These are phyloP conservation scores for Amitus sp. DNA, from an alignment of 2,888 invertebrate genomes.

Conservation along the genomic window DNA sequence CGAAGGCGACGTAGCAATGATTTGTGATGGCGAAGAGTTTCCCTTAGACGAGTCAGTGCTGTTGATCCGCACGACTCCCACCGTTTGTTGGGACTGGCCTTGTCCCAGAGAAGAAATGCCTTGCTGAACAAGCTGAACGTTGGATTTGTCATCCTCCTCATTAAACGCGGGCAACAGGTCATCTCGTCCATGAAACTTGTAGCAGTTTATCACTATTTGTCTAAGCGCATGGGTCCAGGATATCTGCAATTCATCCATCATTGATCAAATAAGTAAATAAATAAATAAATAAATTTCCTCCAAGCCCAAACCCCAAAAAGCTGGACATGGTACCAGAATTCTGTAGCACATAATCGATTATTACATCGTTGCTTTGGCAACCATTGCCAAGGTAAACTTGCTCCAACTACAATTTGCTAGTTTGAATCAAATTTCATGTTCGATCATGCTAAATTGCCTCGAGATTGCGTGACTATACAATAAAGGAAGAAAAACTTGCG, in stretches of 20 bases:
- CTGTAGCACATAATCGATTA: too few species aligned
- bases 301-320: too few species aligned
- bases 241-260: too few species aligned
- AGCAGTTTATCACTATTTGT: conserved; percentile 97
- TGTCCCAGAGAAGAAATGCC: conserved; percentile 59
- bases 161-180: conserved; percentile 94
- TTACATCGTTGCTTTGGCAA: too few species aligned
- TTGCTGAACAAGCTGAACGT: conserved; percentile 69
- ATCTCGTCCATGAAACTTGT: conserved; percentile 96
- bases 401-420: too few species aligned
- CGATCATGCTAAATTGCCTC: too few species aligned
- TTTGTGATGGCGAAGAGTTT: conserved; percentile 65
- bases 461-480: too few species aligned
- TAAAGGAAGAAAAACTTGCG: too few species aligned
- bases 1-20: conserved; percentile 62
- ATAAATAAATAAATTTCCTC: too few species aligned
- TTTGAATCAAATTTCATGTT: conserved; percentile 4
- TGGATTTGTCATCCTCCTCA: conserved; percentile 87
- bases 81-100: conserved; percentile 60
- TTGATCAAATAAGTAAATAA: too few species aligned
- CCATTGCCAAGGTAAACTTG: too few species aligned
- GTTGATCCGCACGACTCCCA: conserved; percentile 63
- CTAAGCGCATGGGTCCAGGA: conserved; percentile 97
- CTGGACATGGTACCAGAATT: too few species aligned
- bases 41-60: conserved; percentile 64